Evolutionary conservation across 2,888 invertebrate genomes (phyloP).

Genomic region (Pemphredon lugubris): DNA sequence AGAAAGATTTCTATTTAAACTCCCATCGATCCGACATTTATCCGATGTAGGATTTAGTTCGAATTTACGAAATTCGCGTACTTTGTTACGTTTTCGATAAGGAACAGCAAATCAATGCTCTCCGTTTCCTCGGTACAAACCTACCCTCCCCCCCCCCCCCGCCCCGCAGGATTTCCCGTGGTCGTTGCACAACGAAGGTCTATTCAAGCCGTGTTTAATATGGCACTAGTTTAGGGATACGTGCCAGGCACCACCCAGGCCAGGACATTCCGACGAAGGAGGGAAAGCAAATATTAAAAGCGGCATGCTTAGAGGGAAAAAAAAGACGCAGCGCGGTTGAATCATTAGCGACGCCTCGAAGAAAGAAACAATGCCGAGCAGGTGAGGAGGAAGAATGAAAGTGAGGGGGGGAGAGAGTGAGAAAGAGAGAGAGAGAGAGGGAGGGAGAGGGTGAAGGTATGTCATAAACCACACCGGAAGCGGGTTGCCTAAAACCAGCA

Average conservation of each 20-base stretch:
- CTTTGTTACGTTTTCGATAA: too few relatives aligned
- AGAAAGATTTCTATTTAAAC: too few relatives aligned
- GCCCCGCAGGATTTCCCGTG: too few relatives aligned
- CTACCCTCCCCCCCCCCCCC: too few relatives aligned
- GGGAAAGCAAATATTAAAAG: conserved; percentile 64
- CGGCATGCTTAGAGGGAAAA: conserved; percentile 29
- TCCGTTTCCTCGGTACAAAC: too few relatives aligned
- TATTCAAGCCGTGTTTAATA: too few relatives aligned
- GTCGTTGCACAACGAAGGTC: too few relatives aligned
- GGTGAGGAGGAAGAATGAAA: background rate
- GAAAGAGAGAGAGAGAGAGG: background rate
- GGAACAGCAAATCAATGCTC: too few relatives aligned
- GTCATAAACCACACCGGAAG: conserved; percentile 65
- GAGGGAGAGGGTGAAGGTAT: conserved; percentile 19
- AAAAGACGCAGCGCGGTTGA: conserved; percentile 20
- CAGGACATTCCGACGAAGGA: conserved; percentile 49
- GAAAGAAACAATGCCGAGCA: conserved; percentile 57
- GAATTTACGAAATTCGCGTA: too few relatives aligned
- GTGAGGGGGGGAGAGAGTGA: conserved; percentile 3
- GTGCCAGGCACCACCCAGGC: conserved; percentile 25
- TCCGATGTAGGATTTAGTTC: too few relatives aligned
- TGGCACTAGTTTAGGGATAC: conserved; percentile 45
- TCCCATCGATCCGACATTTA: too few relatives aligned
- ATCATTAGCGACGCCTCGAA: conserved; percentile 57
- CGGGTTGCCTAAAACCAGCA: conserved; percentile 13